Conservation (phyloP, 2,888 invertebrate genomes). For the Pristionchus fissidentatus region DNA sequence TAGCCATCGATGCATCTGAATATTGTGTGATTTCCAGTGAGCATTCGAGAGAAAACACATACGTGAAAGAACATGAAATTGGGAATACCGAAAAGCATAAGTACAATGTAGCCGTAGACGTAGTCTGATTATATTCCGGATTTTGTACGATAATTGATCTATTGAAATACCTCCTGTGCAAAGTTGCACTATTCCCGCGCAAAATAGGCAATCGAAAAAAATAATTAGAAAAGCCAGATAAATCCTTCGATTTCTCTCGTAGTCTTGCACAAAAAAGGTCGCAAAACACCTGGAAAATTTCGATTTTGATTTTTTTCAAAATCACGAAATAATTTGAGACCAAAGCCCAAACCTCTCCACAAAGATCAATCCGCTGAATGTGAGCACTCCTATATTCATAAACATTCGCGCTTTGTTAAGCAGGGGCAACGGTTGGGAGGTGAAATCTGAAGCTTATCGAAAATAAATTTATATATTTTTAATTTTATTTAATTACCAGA, state of each 20-base stretch:
- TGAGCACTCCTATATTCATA: not conserved
- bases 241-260: not conserved
- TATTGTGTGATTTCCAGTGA: not conserved
- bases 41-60: not conserved
- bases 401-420: not conserved
- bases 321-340: not conserved
- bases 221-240: not conserved
- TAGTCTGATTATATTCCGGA: too few species aligned
- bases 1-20: not conserved
- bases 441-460: not conserved
- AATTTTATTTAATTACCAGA: not conserved
- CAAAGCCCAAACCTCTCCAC: not conserved
- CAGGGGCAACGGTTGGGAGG: not conserved
- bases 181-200: too few species aligned
- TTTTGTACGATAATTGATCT: too few species aligned
- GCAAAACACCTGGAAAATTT: not conserved
- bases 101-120: not conserved
- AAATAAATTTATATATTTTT: too few species aligned
- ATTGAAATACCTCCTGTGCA: too few species aligned
- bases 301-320: not conserved
- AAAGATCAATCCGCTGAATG: not conserved
- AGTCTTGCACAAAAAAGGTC: not conserved
- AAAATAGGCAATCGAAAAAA: not conserved
- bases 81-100: not conserved
- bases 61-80: not conserved